These are phyloP conservation scores for Rhagoletis pomonella DNA, from an alignment of 1,140 invertebrate genomes.

Conservation along the genomic window DNA sequence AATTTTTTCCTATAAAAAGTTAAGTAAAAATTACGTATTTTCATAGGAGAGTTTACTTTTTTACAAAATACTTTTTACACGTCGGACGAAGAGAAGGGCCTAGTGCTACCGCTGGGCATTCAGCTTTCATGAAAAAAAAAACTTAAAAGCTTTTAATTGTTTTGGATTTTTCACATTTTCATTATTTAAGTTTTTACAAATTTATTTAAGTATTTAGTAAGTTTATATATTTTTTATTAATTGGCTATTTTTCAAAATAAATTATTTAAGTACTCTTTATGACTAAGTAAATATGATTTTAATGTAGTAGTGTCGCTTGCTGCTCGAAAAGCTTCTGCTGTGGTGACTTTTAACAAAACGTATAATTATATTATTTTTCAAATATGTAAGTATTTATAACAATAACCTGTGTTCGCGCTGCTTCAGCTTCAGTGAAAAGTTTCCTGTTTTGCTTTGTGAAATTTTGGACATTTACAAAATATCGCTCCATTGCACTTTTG, in stretches of 20 bases:
- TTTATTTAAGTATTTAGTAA: too few relatives aligned
- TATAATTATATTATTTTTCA: neutral
- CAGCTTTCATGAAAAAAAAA: too few relatives aligned
- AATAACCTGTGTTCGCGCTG: neutral
- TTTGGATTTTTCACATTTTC: neutral
- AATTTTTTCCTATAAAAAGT: neutral
- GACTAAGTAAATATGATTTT: constrained; percentile 22
- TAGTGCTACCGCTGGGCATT: neutral
- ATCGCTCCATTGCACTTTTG: neutral
- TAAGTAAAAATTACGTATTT: neutral
- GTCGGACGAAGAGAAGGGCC: neutral
- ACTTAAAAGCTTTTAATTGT: neutral
- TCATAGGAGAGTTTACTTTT: neutral
- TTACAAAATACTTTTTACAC: constrained; percentile 6
- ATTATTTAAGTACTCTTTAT: neutral
- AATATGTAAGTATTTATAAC: neutral
- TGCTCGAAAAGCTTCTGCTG: constrained; percentile 43
- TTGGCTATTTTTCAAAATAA: neutral
- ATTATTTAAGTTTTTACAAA: neutral
- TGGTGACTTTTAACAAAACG: constrained; percentile 19
- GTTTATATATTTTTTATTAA: neutral
- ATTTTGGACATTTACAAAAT: constrained; percentile 50
- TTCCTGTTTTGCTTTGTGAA: neutral
- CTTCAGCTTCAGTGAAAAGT: neutral
- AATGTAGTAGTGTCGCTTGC: neutral